phyloP scores from a whole-genome alignment of 2,113 vertebrate species.

The Prietella phreatophila region DNA sequence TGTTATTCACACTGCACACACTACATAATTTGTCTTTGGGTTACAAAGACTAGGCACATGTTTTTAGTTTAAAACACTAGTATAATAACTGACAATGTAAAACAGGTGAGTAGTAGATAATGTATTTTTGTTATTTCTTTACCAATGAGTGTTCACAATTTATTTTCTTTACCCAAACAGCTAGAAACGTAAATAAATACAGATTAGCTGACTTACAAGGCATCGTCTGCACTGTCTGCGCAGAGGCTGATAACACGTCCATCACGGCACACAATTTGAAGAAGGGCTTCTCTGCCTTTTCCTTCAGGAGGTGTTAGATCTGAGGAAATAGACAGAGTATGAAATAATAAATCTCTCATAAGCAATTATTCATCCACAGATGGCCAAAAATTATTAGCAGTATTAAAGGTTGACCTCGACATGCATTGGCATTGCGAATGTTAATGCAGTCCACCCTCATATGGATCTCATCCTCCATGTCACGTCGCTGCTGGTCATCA shows the following conservation, averaged over 20 bases:
- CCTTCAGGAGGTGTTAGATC: slow-evolving; percentile 89
- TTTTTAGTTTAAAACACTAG: not conserved
- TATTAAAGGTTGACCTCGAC: slow-evolving; percentile 75
- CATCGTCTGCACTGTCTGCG: slow-evolving; percentile 90
- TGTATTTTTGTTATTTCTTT: not conserved
- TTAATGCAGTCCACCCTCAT: slow-evolving; percentile 91
- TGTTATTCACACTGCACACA: not conserved
- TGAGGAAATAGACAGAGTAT: slow-evolving; percentile 52
- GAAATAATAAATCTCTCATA: not conserved
- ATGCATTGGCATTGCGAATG: slow-evolving; percentile 81
- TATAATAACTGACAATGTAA: not conserved
- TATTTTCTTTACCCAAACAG: not conserved
- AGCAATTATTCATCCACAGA: not conserved
- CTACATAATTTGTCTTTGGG: not conserved
- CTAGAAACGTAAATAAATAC: not conserved
- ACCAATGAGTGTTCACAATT: not conserved
- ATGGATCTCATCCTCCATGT: slow-evolving; percentile 89
- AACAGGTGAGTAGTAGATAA: not conserved
- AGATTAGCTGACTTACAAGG: slow-evolving; percentile 77
- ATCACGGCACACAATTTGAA: slow-evolving; percentile 91
- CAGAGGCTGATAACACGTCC: slow-evolving; percentile 89
- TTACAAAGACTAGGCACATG: not conserved
- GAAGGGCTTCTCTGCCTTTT: slow-evolving; percentile 81
- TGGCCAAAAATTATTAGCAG: not conserved
- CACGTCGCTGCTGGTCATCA: slow-evolving; percentile 81